These are phyloP conservation scores for Colaptes auratus DNA, from an alignment of 2,113 vertebrate species.

Conservation along the genomic window DNA sequence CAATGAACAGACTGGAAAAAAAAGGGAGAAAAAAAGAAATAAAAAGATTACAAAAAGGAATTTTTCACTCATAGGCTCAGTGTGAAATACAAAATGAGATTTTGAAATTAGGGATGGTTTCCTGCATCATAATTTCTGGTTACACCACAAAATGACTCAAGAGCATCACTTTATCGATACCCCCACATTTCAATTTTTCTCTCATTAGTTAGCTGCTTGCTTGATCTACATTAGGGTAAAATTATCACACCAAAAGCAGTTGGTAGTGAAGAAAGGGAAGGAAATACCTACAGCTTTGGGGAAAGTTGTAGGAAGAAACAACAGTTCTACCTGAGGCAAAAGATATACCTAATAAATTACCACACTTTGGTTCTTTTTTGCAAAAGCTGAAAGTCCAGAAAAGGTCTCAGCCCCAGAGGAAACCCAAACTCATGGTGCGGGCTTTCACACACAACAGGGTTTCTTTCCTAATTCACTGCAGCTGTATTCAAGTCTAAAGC, in stretches of 20 bases:
- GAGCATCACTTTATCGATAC: neutral
- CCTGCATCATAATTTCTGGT: neutral
- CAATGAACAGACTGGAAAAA: slow-evolving; percentile 80
- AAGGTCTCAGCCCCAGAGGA: neutral
- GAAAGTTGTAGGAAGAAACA: neutral
- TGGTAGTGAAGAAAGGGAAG: neutral
- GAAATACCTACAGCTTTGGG: neutral
- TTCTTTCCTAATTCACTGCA: neutral
- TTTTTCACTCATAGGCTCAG: neutral
- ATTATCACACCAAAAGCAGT: neutral
- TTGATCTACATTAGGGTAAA: neutral
- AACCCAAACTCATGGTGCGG: neutral
- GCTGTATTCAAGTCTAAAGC: neutral
- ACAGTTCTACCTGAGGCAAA: neutral
- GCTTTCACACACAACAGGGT: neutral
- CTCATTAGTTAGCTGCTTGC: neutral
- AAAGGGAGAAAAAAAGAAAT: neutral
- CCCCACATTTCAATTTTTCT: neutral
- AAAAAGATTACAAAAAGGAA: neutral
- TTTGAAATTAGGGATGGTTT: neutral
- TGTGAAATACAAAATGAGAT: neutral
- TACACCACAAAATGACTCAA: neutral
- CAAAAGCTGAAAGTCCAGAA: neutral
- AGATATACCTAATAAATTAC: neutral
- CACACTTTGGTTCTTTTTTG: neutral